Percentiles rank a stretch among this genome's conserved stretches.
phyloP scores from a whole-genome alignment of 2,113 vertebrate genomes.

The Prinia subflava region DNA sequence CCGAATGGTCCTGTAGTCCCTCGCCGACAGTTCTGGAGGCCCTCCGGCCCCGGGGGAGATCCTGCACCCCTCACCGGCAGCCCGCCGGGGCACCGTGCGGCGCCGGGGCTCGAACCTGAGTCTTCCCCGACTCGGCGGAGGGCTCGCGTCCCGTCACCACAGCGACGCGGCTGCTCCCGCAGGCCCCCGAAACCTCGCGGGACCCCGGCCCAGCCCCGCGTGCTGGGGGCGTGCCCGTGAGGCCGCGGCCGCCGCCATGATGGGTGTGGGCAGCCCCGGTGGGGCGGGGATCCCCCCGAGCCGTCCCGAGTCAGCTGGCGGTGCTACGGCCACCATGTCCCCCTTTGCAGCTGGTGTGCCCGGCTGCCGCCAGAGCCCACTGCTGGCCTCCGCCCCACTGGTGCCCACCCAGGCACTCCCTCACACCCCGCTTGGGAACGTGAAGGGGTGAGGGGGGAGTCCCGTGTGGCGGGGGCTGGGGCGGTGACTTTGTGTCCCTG shows the following conservation, averaged over 20 bases:
- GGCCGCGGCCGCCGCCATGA: background rate
- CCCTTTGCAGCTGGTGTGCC: background rate
- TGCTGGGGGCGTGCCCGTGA: background rate
- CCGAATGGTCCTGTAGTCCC: background rate
- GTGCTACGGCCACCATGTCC: rapidly evolving
- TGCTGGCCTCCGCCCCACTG: background rate
- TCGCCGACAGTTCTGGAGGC: background rate
- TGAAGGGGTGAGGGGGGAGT: background rate
- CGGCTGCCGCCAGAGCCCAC: too few species aligned
- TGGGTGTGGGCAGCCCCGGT: background rate
- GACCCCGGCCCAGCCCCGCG: background rate
- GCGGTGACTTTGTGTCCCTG: rapidly evolving
- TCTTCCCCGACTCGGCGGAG: rapidly evolving
- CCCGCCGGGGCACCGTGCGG: too few species aligned
- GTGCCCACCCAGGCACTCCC: background rate
- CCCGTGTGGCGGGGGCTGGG: rapidly evolving
- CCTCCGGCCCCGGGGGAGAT: background rate
- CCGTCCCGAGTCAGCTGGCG: rapidly evolving
- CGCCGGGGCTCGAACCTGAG: background rate
- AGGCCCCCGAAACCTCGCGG: background rate
- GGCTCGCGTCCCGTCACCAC: background rate
- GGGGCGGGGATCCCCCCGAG: rapidly evolving
- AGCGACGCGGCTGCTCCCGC: background rate
- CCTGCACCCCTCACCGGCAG: background rate
- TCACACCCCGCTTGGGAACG: background rate